Conservation (phyloP, 2,113 vertebrate species). For the Lepidothrix coronata region DNA sequence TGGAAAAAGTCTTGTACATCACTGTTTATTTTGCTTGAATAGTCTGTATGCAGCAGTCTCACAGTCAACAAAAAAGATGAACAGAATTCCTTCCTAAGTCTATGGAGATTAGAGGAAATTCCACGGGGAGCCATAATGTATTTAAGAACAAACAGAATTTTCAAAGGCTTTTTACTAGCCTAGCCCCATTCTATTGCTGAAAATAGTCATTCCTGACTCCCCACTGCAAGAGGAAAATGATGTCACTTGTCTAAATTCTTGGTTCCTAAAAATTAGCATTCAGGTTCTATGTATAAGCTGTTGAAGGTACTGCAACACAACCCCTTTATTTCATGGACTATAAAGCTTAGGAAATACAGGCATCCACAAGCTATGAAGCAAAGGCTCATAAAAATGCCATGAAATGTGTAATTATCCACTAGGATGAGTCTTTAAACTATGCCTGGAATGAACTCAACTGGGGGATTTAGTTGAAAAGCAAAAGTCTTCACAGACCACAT, state of each 20-base stretch:
- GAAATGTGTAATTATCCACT: slow-evolving; percentile 75
- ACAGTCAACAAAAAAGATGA: not conserved
- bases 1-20: not conserved
- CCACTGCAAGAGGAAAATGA: not conserved
- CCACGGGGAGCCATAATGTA: not conserved
- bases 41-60: not conserved
- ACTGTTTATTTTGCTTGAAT: not conserved
- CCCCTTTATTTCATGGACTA: slow-evolving; percentile 76
- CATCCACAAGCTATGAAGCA: slow-evolving; percentile 74
- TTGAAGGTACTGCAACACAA: slow-evolving; percentile 64
- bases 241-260: slow-evolving; percentile 14
- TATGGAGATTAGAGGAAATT: not conserved
- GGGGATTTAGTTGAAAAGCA: slow-evolving; percentile 43
- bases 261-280: slow-evolving; percentile 67
- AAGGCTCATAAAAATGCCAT: slow-evolving; percentile 72
- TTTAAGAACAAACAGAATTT: not conserved
- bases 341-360: slow-evolving; percentile 74
- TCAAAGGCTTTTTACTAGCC: not conserved
- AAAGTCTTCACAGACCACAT: slow-evolving; percentile 51
- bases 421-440: slow-evolving; percentile 66
- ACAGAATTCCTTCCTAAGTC: not conserved
- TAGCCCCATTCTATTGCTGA: not conserved
- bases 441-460: slow-evolving; percentile 52
- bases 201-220: not conserved
- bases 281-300: slow-evolving; percentile 51